Conservation (phyloP, 2,113 vertebrate species). For the Raphicerus campestris region DNA sequence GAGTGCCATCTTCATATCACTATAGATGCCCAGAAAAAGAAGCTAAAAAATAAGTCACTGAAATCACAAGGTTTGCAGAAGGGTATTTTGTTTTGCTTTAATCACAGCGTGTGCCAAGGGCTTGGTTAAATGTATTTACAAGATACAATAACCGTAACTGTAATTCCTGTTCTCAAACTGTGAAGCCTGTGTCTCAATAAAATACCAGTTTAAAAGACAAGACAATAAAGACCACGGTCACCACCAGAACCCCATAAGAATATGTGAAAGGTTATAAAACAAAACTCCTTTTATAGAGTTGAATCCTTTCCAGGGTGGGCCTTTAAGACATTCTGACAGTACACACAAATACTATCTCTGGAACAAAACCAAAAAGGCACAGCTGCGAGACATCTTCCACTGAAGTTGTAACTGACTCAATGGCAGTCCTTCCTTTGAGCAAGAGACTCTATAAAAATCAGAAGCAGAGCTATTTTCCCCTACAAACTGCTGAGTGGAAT, state of each 20-base stretch:
- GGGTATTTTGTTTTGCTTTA: background rate
- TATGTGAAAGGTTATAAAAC: slow-evolving; percentile 64
- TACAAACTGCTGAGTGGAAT: background rate
- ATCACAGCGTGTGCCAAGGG: background rate
- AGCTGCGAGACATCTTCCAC: slow-evolving; percentile 74
- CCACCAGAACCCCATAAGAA: slow-evolving; percentile 52
- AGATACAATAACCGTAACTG: slow-evolving; percentile 34
- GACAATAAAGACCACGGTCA: slow-evolving; percentile 45
- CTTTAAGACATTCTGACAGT: slow-evolving; percentile 68
- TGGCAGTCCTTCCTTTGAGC: slow-evolving; percentile 38
- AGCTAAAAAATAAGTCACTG: background rate
- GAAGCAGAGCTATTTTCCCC: slow-evolving; percentile 36
- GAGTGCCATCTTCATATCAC: background rate
- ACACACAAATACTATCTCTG: slow-evolving; percentile 72
- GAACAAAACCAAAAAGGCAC: slow-evolving; percentile 61
- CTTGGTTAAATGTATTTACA: slow-evolving; percentile 9
- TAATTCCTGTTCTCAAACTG: slow-evolving; percentile 35
- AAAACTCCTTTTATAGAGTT: slow-evolving; percentile 65
- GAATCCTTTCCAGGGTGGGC: slow-evolving; percentile 57
- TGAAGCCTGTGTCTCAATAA: slow-evolving; percentile 54
- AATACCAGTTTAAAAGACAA: slow-evolving; percentile 58
- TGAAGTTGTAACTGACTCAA: slow-evolving; percentile 46
- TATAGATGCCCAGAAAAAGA: background rate
- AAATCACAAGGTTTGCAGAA: background rate
- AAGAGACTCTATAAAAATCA: slow-evolving; percentile 42